Conservation (phyloP, 2,888 invertebrate genomes). For the Caradrina kadenii region DNA sequence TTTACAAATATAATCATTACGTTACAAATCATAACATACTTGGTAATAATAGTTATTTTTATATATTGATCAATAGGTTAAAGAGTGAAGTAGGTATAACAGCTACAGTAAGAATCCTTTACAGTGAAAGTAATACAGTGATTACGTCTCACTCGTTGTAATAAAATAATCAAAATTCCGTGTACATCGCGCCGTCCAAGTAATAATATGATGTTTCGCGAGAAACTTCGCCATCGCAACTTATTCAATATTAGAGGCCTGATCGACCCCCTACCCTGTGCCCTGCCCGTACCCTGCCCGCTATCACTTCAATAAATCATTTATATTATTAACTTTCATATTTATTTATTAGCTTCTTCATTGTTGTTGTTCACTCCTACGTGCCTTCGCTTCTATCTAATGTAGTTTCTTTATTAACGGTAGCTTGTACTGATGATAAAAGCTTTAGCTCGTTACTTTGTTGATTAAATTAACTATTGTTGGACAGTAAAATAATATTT, state of each 20-base stretch:
- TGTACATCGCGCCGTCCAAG: constrained; percentile 77
- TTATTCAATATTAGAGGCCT: constrained; percentile 87
- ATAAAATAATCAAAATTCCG: constrained; percentile 87
- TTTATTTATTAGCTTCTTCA: constrained; percentile 59
- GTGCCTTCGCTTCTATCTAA: constrained; percentile 45
- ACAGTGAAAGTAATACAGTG: constrained; percentile 9
- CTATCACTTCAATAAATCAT: constrained; percentile 75
- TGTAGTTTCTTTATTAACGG: constrained; percentile 48
- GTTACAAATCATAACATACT: too few relatives aligned
- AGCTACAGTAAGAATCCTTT: background rate
- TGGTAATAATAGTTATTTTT: too few relatives aligned
- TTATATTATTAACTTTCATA: constrained; percentile 65
- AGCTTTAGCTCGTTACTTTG: constrained; percentile 24
- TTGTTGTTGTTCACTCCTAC: constrained; percentile 53
- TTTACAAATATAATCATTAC: too few relatives aligned
- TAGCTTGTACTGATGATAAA: constrained; percentile 33
- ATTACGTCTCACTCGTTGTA: constrained; percentile 60
- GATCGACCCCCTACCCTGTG: constrained; percentile 62
- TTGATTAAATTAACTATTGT: constrained; percentile 23
- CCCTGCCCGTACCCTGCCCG: constrained; percentile 63
- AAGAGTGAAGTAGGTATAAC: background rate
- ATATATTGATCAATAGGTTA: background rate
- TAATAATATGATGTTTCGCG: constrained; percentile 89
- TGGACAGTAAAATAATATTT: background rate
- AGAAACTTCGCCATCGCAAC: constrained; percentile 85